Conservation (phyloP, 2,888 invertebrate species). For the Drosophila yooni region DNA sequence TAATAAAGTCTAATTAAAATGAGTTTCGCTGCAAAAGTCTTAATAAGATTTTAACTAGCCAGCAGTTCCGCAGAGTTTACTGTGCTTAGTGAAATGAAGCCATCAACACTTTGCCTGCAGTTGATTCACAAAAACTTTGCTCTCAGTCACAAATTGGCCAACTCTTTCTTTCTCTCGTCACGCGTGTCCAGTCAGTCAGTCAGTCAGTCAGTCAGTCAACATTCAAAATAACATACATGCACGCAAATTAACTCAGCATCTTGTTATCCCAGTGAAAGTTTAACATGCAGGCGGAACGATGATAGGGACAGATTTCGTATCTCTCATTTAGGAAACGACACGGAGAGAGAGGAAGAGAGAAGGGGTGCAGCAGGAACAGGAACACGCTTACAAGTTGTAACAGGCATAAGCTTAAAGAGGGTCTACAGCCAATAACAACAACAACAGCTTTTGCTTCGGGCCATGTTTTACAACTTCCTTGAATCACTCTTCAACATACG, state of each 20-base stretch:
- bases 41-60: conserved; percentile 66
- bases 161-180: conserved; percentile 23
- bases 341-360: not conserved
- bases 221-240: conserved; percentile 69
- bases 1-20: conserved; percentile 81
- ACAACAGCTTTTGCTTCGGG: not conserved
- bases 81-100: conserved; percentile 57
- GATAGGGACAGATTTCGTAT: not conserved
- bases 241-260: conserved; percentile 62
- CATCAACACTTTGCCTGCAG: conserved; percentile 68
- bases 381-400: conserved; percentile 8
- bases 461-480: conserved; percentile 1
- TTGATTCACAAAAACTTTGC: conserved; percentile 21
- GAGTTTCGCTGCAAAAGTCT: conserved; percentile 63
- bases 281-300: conserved; percentile 23
- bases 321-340: not conserved
- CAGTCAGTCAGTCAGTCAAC: conserved; percentile 38
- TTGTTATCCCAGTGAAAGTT: conserved; percentile 49
- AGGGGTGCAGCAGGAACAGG: not conserved
- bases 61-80: conserved; percentile 29
- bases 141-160: conserved; percentile 26
- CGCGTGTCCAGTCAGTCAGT: conserved; percentile 69
- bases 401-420: not conserved
- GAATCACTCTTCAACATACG: conserved; percentile 2
- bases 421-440: not conserved